Conservation (phyloP, 2,888 invertebrate genomes). For the Bellardia pandia region DNA sequence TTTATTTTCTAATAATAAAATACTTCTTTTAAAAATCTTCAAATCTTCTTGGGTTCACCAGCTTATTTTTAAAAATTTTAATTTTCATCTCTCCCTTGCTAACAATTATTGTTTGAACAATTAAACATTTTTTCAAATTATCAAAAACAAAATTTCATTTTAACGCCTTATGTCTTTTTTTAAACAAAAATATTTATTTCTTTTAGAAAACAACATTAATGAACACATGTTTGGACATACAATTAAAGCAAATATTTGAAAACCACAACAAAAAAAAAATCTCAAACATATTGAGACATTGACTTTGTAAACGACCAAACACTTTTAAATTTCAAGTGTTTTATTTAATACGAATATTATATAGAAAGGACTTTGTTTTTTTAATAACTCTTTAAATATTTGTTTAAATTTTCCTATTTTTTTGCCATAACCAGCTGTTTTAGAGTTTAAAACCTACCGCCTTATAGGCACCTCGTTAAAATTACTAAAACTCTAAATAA, state of each 20-base stretch:
- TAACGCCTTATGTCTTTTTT: background rate
- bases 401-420: conserved; percentile 34
- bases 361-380: conserved; percentile 36
- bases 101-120: conserved; percentile 10
- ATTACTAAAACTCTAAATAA: background rate
- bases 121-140: conserved; percentile 11
- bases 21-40: too few species aligned
- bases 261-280: background rate
- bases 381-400: conserved; percentile 71
- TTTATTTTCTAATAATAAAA: too few species aligned
- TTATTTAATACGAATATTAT: background rate
- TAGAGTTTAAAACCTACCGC: conserved; percentile 29
- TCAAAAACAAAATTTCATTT: background rate
- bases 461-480: conserved; percentile 40
- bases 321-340: conserved; percentile 16
- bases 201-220: background rate
- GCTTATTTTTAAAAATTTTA: background rate
- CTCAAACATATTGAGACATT: conserved; percentile 11
- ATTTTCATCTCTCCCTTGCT: background rate
- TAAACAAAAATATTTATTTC: background rate
- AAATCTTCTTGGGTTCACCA: background rate
- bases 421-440: conserved; percentile 44
- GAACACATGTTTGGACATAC: background rate
- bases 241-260: background rate
- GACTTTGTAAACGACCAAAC: background rate